Base-by-base conservation (phyloP, 1,140 invertebrate species). In the Camponotus pennsylvanicus region DNA sequence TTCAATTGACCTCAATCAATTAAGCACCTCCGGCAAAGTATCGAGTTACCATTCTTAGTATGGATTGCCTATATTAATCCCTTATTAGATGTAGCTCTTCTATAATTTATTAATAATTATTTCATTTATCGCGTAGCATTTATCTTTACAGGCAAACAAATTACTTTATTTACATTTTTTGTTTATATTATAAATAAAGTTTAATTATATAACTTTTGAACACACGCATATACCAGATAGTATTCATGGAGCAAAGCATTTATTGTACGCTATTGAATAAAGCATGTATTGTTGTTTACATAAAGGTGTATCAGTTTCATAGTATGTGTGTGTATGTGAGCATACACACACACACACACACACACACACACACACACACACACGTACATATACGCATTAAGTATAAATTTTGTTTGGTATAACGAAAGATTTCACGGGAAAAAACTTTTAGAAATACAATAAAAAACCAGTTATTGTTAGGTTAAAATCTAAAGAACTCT, bases 1-100 rank as follows among this genome's bases (percentile, higher is more conserved):
- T 82, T 82, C 79, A 83, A 83, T 83, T 83, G 45, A 32, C 40
- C 8, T 75, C 69, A 83, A 83, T 83, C 79, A 83, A 63, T 83
- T 75, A 75, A 61, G 69, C 3, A 42, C 27, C 67, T 57, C 37
- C 69, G 69, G 18, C 69, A 15, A 83, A 73, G 69, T 83, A 83
- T 83, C 57, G 59, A 61, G 69, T 83, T 83, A 83, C 79, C 15
- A 75, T 83, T 75, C 79, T 73, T 73, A 71, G 7, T 61, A 82
- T 45, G 15, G 3, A 63, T 82, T 27, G 40, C 73, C 52, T 37
- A 27, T 4, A 34, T 34, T 63, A 83, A 37, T 18, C 40, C 67
- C n/a, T 83, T 61, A 73, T 83, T 73, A 59, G 3, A 73, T 21
- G 34, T 8, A 40, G n/a, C 13, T 73, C 67, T 75, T 32, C 40